Base-by-base conservation (phyloP, 2,113 vertebrate genomes). In the Opisthocomus hoazin region DNA sequence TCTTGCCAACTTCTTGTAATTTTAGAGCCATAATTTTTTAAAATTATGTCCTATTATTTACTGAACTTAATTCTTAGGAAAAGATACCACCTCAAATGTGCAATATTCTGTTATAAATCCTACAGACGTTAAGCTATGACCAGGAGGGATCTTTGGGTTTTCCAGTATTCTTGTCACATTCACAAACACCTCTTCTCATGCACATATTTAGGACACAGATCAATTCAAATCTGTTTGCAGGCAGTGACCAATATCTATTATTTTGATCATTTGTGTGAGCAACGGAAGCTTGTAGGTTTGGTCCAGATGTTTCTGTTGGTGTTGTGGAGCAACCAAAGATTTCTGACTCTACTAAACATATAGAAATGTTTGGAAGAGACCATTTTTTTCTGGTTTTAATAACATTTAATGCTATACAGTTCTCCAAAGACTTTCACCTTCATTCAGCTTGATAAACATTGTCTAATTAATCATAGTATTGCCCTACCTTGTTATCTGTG, bases 371-470 rank as follows among this genome's bases (percentile, higher is more conserved):
- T 17, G 2, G 43, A 54, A 81, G 37, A 73, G 17, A 77, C 3
- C 1, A 10, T 63, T 81, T 83, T 83, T 74, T 5, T 39, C 63
- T 21, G 6, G 12, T 27, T 86, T 83, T 66, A 74, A 80, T 48
- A 76, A 50, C 15, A 51, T 46, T 84, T 77, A 86, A 61, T 21
- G 50, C 10, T 54, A 20, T 39, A 37, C 12, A 30, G 58, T 65
- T 71, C n/a, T 90, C 68, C 34, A 91, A 73, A 77, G 60, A 8
- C 54, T 96, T 95, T 94, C 10, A 80, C 91, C 81, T 89, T 87
- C 75, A 43, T 76, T 73, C 36, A 24, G 36, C 57, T 71, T 58
- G 36, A 83, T 83, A 93, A 94, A 85, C 36, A 73, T 65, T 53
- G 65, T 29, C 22, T 54, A 93, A 91, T 83, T 87, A 91, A 91